phyloP scores from a whole-genome alignment of 2,888 invertebrate genomes.

The Stegana nigrithorax region DNA sequence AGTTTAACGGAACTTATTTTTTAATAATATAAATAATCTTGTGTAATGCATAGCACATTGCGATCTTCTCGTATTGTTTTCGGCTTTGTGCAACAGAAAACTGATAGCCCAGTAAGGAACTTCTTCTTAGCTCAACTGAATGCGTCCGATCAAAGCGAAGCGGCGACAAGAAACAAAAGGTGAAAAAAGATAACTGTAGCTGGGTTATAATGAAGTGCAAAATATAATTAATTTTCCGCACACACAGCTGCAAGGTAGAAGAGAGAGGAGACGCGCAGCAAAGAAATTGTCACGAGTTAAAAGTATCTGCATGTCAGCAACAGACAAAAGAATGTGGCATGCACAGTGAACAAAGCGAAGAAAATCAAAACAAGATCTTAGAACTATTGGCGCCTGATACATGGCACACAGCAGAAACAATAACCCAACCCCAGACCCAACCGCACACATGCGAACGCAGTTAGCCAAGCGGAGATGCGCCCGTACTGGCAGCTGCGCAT shows the following conservation, averaged over 20 bases:
- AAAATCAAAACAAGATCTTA: conserved; percentile 63
- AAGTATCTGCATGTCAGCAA: conserved; percentile 55
- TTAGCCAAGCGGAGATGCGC: neutral
- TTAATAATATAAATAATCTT: no score
- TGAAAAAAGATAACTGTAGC: no score
- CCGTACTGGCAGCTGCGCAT: conserved; percentile 25
- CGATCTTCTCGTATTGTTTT: no score
- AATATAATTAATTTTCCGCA: conserved; percentile 59
- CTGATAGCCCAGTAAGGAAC: no score
- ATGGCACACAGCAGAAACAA: neutral
- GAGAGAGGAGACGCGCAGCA: conserved; percentile 20
- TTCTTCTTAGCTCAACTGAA: conserved; percentile 43
- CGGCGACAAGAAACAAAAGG: conserved; percentile 44
- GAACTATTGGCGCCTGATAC: conserved; percentile 65
- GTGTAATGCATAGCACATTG: no score
- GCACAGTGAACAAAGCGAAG: no score
- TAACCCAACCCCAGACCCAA: conserved; percentile 2
- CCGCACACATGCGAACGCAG: conserved; percentile 8
- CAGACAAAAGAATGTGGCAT: conserved; percentile 38
- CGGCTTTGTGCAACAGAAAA: no score
- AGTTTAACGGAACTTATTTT: no score
- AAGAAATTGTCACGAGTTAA: conserved; percentile 54
- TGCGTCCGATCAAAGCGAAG: conserved; percentile 56
- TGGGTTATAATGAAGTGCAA: conserved; percentile 59
- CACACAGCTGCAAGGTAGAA: conserved; percentile 38